A percentile compares a stretch with the other conserved stretches of the same genome.
phyloP scores from a whole-genome alignment of 2,888 invertebrate genomes.

The Julus scanicus region DNA sequence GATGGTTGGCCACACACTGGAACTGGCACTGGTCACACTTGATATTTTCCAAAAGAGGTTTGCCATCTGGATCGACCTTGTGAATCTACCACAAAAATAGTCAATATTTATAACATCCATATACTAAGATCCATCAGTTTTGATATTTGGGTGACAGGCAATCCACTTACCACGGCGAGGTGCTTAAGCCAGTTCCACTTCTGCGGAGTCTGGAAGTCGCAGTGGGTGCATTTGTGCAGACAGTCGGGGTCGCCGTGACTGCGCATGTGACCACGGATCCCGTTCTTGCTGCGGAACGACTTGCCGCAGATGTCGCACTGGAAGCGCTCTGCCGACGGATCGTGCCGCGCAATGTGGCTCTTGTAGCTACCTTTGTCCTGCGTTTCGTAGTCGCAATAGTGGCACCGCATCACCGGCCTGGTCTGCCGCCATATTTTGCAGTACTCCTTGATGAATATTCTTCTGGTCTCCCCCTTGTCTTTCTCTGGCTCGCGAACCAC shows the following conservation, averaged over 20 bases:
- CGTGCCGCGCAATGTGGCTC: conserved; percentile 52
- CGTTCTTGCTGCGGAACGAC: conserved; percentile 60
- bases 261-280: conserved; percentile 54
- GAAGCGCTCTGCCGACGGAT: conserved; percentile 49
- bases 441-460: conserved; percentile 48
- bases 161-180: conserved; percentile 59
- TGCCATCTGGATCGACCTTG: conserved; percentile 61
- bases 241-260: conserved; percentile 60
- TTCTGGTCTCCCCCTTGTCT: not conserved
- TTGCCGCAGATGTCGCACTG: conserved; percentile 60
- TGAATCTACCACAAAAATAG: conserved; percentile 58
- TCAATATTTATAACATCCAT: not conserved
- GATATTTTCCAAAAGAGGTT: conserved; percentile 58
- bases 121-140: too few species aligned
- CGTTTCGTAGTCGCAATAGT: conserved; percentile 49
- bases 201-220: conserved; percentile 60
- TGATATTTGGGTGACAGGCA: not conserved
- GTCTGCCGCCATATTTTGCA: conserved; percentile 48
- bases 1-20: conserved; percentile 61
- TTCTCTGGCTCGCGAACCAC: conserved; percentile 7
- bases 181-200: conserved; percentile 62
- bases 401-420: conserved; percentile 40
- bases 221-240: conserved; percentile 57
- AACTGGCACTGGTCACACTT: conserved; percentile 54
- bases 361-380: conserved; percentile 50